Conservation (phyloP, 2,113 vertebrate genomes). For the Tetrax tetrax region DNA sequence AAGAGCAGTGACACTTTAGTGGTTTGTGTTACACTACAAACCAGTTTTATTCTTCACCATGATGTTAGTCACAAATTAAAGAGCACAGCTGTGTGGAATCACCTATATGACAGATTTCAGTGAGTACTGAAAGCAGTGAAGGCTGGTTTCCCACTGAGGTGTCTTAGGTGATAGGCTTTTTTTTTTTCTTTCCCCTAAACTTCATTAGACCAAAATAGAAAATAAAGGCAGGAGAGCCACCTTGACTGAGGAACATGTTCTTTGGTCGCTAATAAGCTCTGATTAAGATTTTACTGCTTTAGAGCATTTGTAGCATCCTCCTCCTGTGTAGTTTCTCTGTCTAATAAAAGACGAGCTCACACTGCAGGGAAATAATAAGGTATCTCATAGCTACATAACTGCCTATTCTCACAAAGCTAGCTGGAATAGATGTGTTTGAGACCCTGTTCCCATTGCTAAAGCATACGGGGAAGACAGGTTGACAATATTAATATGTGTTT, state of each 20-base stretch:
- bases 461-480: background rate
- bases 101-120: background rate
- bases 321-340: slow-evolving; percentile 9
- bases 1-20: background rate
- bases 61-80: background rate
- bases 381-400: slow-evolving; percentile 1
- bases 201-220: background rate
- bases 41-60: background rate
- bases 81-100: background rate
- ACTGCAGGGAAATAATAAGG: slow-evolving; percentile 16
- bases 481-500: background rate
- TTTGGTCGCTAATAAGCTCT: slow-evolving; percentile 44
- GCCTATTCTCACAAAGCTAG: background rate
- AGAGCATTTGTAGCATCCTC: slow-evolving; percentile 24
- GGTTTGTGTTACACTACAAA: background rate
- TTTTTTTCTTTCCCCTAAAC: background rate
- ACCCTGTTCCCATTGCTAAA: background rate
- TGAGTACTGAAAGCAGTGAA: background rate
- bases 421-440: background rate
- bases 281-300: slow-evolving; percentile 47
- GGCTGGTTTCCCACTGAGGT: background rate
- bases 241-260: background rate
- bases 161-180: background rate
- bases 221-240: slow-evolving; percentile 3
- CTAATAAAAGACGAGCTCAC: slow-evolving; percentile 31